phyloP scores from a whole-genome alignment of 2,113 vertebrate species.

The Egretta garzetta region DNA sequence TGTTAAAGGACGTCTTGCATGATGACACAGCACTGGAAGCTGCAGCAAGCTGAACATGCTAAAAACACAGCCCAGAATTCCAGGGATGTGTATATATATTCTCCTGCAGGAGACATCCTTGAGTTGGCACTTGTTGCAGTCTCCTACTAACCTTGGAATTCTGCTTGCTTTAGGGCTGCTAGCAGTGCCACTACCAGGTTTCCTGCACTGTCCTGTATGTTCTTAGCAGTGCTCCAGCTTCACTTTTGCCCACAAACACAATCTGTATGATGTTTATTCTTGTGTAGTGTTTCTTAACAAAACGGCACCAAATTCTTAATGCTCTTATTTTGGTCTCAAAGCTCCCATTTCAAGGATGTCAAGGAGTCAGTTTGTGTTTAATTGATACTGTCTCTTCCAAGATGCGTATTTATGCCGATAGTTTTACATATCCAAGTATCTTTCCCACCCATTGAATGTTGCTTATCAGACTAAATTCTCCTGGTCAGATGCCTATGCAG shows the following conservation, averaged over 20 bases:
- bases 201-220: not conserved
- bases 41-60: not conserved
- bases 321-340: not conserved
- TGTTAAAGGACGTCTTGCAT: not conserved
- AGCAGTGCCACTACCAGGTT: not conserved
- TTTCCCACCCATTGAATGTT: not conserved
- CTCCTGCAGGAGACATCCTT: not conserved
- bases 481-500: not conserved
- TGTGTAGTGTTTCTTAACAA: not conserved
- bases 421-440: not conserved
- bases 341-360: not conserved
- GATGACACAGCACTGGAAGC: not conserved
- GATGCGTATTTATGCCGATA: not conserved
- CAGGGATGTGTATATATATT: accelerated
- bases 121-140: not conserved
- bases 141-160: not conserved
- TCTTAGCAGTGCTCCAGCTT: not conserved
- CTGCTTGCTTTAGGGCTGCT: not conserved
- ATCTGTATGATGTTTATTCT: not conserved
- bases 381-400: not conserved
- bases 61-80: not conserved
- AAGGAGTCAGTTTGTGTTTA: not conserved
- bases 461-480: not conserved
- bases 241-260: not conserved
- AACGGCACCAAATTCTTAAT: not conserved